Evolutionary conservation across 2,797 vertebrate species (phyloP).

Genomic region (Halcyon chelicuti): DNA sequence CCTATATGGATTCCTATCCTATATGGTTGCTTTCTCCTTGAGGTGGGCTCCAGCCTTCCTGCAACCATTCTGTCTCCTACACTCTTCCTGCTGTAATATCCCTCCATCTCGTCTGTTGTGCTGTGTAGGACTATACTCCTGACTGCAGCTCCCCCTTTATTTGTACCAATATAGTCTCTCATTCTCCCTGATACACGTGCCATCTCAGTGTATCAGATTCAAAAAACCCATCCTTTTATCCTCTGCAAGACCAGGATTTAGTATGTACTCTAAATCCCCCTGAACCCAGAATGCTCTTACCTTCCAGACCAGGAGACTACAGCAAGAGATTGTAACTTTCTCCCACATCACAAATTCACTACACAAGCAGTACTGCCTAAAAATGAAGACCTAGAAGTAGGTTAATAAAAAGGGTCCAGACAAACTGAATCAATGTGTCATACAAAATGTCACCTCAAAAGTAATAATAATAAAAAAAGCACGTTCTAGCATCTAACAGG

Average conservation of each 20-base stretch:
- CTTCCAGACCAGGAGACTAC: background rate
- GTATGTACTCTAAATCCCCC: background rate
- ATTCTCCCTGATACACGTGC: background rate
- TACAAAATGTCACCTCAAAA: background rate
- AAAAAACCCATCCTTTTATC: background rate
- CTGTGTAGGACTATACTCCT: background rate
- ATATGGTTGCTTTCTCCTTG: background rate
- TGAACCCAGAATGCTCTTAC: background rate
- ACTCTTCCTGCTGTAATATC: background rate
- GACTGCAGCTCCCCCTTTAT: background rate
- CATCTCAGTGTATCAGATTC: background rate
- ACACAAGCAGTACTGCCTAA: background rate
- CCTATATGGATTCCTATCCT: background rate
- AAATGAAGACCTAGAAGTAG: background rate
- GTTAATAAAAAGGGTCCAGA: background rate
- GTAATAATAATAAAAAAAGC: background rate
- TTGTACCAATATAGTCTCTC: background rate
- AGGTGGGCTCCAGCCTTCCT: background rate
- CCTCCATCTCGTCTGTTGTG: background rate
- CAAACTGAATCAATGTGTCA: background rate
- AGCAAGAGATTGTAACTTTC: background rate
- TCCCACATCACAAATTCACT: background rate
- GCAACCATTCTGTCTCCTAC: background rate
- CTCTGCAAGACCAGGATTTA: background rate
- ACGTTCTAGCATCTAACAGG: background rate